A percentile compares a stretch with the other conserved stretches of the same genome.
Conservation (phyloP, 2,797 vertebrate species). For the Tapera naevia region DNA sequence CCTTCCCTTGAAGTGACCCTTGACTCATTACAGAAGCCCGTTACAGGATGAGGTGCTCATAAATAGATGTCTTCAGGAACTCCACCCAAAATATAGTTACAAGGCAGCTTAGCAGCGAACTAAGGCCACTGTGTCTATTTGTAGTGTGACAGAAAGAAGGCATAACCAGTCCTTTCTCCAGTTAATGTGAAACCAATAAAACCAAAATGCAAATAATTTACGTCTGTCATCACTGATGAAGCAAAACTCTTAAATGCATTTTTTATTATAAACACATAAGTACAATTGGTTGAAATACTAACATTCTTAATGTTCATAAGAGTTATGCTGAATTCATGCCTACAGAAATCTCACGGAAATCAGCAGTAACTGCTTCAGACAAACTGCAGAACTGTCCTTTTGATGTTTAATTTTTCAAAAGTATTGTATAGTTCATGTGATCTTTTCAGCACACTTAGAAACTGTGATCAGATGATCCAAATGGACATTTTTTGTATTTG, state of each 20-base stretch:
- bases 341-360: background rate
- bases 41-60: background rate
- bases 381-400: background rate
- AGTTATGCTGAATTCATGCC: background rate
- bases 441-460: background rate
- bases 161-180: background rate
- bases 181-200: background rate
- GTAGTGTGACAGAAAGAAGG: background rate
- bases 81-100: background rate
- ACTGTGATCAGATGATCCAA: background rate
- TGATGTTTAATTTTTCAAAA: background rate
- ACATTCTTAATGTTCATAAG: background rate
- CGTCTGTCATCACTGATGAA: background rate
- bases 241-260: background rate
- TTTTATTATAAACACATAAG: background rate
- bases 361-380: background rate
- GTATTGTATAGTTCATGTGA: background rate
- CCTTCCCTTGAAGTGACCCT: background rate
- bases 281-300: background rate
- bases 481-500: background rate
- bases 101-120: background rate
- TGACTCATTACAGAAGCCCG: background rate
- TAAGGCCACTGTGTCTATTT: background rate
- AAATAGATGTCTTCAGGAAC: background rate
- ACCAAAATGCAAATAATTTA: background rate